A percentile compares a stretch with the other conserved stretches of the same genome.
phyloP scores from a whole-genome alignment of 2,797 vertebrate genomes.

The Falco concolor region DNA sequence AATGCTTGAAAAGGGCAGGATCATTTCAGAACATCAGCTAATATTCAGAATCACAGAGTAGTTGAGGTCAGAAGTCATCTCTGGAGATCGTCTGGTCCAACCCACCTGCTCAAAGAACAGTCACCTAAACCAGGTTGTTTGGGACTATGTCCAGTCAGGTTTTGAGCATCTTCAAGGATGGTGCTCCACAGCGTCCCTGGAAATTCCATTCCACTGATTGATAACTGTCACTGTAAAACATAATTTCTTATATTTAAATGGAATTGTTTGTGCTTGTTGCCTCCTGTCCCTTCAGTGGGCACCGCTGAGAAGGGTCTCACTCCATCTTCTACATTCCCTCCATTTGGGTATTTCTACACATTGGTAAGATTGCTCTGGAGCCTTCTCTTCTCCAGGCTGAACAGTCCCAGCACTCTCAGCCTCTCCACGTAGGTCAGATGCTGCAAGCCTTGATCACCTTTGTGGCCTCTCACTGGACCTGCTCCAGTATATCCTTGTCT shows the following conservation, averaged over 20 bases:
- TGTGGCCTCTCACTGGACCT: too few species aligned
- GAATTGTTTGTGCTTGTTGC: background rate
- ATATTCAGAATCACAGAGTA: background rate
- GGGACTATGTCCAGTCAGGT: background rate
- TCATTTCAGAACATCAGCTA: background rate
- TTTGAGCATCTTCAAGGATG: background rate
- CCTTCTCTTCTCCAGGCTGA: background rate
- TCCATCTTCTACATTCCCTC: background rate
- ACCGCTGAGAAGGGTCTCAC: background rate
- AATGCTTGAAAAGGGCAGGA: background rate
- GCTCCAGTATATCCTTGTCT: too few species aligned
- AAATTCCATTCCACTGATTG: background rate
- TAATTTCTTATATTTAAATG: background rate
- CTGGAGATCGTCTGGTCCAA: background rate
- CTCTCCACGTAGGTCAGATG: background rate
- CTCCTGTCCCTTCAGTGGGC: background rate
- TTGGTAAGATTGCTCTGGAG: background rate
- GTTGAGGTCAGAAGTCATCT: background rate
- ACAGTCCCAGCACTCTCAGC: too few species aligned
- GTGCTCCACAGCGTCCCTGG: background rate
- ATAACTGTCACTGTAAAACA: background rate
- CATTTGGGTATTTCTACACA: background rate
- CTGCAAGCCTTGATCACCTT: background rate
- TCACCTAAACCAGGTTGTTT: background rate
- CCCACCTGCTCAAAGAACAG: background rate